These are phyloP conservation scores for Polyergus mexicanus DNA, from an alignment of 1,140 invertebrate species.

Conservation along the genomic window DNA sequence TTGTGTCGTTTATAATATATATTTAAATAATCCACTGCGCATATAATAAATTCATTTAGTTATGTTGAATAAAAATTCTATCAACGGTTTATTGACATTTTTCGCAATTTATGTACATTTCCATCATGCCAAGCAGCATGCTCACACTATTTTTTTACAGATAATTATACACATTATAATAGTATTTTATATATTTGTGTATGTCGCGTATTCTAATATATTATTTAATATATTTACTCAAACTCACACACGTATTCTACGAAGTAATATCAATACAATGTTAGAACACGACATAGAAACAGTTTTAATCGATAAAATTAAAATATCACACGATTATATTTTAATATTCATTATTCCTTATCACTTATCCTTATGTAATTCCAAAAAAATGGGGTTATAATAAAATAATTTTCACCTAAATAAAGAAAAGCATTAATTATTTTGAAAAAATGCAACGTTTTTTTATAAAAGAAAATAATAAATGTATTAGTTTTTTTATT, in stretches of 20 bases:
- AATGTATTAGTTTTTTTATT: neutral
- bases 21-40: neutral
- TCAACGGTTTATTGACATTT: slow-evolving; percentile 73
- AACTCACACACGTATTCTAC: neutral
- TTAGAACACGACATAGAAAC: slow-evolving; percentile 50
- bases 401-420: neutral
- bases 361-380: neutral
- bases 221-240: slow-evolving; percentile 17
- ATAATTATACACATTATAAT: slow-evolving; percentile 40
- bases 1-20: neutral
- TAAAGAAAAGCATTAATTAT: neutral
- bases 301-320: slow-evolving; percentile 15
- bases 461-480: neutral
- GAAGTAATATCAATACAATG: slow-evolving; percentile 37
- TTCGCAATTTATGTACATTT: slow-evolving; percentile 71
- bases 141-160: slow-evolving; percentile 47
- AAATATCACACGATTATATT: slow-evolving; percentile 7
- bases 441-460: neutral
- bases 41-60: neutral
- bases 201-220: neutral
- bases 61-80: slow-evolving; percentile 61
- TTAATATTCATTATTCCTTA: neutral
- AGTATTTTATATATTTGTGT: slow-evolving; percentile 31
- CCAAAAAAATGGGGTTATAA: neutral
- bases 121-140: slow-evolving; percentile 57